phyloP scores from a whole-genome alignment of 92 coral and sea anemone genomes.

The Porites cylindrica region DNA sequence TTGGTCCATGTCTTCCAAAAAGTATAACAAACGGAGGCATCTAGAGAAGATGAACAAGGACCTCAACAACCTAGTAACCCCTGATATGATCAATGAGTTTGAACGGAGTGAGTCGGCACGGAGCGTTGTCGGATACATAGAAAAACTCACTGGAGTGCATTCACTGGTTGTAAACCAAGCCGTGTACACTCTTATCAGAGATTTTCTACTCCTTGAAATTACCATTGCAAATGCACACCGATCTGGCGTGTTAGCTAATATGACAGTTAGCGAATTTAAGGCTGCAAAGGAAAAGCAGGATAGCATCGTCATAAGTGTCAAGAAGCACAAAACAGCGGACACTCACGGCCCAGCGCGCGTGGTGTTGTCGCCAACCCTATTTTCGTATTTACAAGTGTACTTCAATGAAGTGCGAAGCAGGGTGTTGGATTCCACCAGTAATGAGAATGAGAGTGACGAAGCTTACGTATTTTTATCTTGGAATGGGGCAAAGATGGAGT shows the following conservation, averaged over 20 bases:
- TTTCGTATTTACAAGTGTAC: conserved; percentile 34
- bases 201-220: conserved; percentile 58
- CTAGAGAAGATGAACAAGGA: conserved; percentile 67
- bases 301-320: conserved; percentile 29
- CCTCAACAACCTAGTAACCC: conserved; percentile 33
- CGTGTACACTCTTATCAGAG: conserved; percentile 58
- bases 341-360: conserved; percentile 61
- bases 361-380: conserved; percentile 22
- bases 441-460: not conserved
- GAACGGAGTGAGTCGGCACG: conserved; percentile 63
- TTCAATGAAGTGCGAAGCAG: conserved; percentile 34
- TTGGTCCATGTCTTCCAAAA: conserved; percentile 65
- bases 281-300: conserved; percentile 27
- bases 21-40: conserved; percentile 41
- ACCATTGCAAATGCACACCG: conserved; percentile 74
- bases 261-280: conserved; percentile 51
- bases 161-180: conserved; percentile 51
- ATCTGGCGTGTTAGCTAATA: conserved; percentile 66
- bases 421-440: not conserved
- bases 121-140: conserved; percentile 45
- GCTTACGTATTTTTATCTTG: conserved; percentile 53
- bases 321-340: conserved; percentile 64
- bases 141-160: conserved; percentile 37
- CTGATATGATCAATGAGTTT: conserved; percentile 33
- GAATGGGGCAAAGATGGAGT: conserved; percentile 46